Percentiles rank a stretch among this genome's conserved stretches.
Evolutionary conservation across 2,888 invertebrate species (phyloP).

Genomic region (Xanthia togata): DNA sequence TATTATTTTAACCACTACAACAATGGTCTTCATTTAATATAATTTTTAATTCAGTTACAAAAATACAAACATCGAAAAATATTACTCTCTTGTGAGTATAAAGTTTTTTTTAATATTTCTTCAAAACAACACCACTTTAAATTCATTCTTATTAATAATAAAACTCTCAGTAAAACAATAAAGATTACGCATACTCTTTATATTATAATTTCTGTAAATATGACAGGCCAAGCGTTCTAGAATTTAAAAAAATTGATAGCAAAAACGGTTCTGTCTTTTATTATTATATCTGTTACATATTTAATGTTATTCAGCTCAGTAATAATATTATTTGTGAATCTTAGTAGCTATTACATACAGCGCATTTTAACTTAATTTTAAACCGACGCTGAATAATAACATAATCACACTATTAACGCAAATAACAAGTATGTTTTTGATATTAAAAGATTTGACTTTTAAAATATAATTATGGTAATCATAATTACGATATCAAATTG

Average conservation of each 20-base stretch:
- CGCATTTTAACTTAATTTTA: constrained; percentile 7
- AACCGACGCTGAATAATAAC: constrained; percentile 2
- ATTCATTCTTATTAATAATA: constrained; percentile 17
- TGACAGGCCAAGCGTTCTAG: neutral
- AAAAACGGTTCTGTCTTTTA: constrained; percentile 8
- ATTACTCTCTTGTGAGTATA: neutral
- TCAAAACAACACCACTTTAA: constrained; percentile 9
- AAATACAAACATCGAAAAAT: neutral
- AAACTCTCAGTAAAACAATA: constrained; percentile 32
- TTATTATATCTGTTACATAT: neutral
- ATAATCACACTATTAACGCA: constrained; percentile 36
- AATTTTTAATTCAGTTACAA: neutral
- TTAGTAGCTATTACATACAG: constrained; percentile 4
- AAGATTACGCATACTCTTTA: constrained; percentile 24
- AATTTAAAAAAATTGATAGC: constrained; percentile 9
- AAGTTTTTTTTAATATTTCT: neutral
- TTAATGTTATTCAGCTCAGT: constrained; percentile 2
- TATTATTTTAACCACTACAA: neutral
- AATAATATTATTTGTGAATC: constrained; percentile 14
- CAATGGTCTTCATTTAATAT: neutral
- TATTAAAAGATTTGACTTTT: constrained; percentile 46
- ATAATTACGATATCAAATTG: constrained; percentile 22
- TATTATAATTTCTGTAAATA: constrained; percentile 12
- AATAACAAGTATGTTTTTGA: constrained; percentile 43
- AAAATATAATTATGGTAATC: constrained; percentile 43